phyloP scores from a whole-genome alignment of 2,113 vertebrate species.

The Menidia beryllina region DNA sequence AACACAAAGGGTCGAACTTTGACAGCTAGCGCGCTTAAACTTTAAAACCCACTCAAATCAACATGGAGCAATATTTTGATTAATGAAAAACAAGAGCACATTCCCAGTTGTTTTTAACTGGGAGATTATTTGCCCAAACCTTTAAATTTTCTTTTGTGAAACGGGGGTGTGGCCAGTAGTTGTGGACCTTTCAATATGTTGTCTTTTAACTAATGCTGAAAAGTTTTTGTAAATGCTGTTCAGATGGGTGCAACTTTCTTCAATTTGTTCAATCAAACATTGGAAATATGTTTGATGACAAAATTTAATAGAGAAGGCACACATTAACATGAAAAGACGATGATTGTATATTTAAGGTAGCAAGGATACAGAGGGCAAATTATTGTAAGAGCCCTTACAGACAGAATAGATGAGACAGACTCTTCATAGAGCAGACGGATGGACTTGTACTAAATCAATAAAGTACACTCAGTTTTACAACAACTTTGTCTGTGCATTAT shows the following conservation, averaged over 20 bases:
- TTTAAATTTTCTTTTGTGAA: not conserved
- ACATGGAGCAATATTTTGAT: slow-evolving; percentile 4
- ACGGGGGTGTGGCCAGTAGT: too few relatives aligned
- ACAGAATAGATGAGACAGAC: not conserved
- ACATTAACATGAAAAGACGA: too few relatives aligned
- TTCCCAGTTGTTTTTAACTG: slow-evolving; percentile 7
- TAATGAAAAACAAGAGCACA: not conserved
- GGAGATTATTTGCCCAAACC: not conserved
- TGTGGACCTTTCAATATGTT: too few relatives aligned
- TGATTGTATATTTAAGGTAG: too few relatives aligned
- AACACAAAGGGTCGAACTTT: slow-evolving; percentile 24
- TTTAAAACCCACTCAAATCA: slow-evolving; percentile 27
- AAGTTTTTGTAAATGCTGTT: not conserved
- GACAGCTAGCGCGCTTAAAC: slow-evolving; percentile 28
- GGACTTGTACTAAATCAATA: not conserved
- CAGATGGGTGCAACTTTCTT: too few relatives aligned
- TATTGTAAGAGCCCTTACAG: not conserved
- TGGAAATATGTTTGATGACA: too few relatives aligned
- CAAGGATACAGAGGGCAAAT: too few relatives aligned
- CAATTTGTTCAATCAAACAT: too few relatives aligned
- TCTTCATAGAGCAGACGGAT: not conserved
- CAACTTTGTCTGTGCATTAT: too few relatives aligned
- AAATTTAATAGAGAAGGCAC: too few relatives aligned
- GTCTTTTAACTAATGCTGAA: not conserved
- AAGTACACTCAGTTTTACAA: not conserved